A percentile compares a stretch with the other conserved stretches of the same genome.
phyloP scores from a whole-genome alignment of 1,140 invertebrate species.

The Prorops nasuta region DNA sequence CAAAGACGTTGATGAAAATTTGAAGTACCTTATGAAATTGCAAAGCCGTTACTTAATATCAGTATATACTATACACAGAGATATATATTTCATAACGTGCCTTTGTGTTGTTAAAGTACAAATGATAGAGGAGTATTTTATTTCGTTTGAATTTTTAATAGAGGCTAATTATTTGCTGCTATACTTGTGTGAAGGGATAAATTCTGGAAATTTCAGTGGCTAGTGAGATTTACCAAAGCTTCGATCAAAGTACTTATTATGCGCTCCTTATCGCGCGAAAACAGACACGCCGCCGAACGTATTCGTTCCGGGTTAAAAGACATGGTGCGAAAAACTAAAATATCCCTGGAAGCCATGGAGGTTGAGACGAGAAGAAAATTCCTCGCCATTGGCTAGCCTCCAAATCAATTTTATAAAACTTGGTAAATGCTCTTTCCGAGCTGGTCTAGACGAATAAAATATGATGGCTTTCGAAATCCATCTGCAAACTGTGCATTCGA shows the following conservation, averaged over 20 bases:
- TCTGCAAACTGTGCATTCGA: neutral
- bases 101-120: too few species aligned
- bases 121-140: too few species aligned
- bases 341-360: constrained; percentile 4
- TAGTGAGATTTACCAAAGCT: neutral
- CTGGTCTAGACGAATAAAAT: too few species aligned
- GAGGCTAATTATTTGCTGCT: neutral
- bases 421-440: too few species aligned
- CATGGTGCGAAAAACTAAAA: constrained; percentile 22
- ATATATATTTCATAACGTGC: too few species aligned
- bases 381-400: constrained; percentile 43
- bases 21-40: too few species aligned
- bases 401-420: constrained; percentile 57
- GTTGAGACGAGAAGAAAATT: constrained; percentile 33
- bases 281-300: constrained; percentile 25
- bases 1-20: too few species aligned
- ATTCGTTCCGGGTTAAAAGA: constrained; percentile 35
- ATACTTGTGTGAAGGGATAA: neutral
- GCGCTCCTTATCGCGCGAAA: constrained; percentile 25
- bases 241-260: constrained; percentile 11
- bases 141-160: neutral
- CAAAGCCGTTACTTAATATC: too few species aligned
- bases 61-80: too few species aligned
- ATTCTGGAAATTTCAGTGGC: neutral
- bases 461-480: too few species aligned